Percentiles rank a stretch among this genome's conserved stretches.
Conservation (phyloP, 2,113 vertebrate genomes). For the Xenus cinereus region DNA sequence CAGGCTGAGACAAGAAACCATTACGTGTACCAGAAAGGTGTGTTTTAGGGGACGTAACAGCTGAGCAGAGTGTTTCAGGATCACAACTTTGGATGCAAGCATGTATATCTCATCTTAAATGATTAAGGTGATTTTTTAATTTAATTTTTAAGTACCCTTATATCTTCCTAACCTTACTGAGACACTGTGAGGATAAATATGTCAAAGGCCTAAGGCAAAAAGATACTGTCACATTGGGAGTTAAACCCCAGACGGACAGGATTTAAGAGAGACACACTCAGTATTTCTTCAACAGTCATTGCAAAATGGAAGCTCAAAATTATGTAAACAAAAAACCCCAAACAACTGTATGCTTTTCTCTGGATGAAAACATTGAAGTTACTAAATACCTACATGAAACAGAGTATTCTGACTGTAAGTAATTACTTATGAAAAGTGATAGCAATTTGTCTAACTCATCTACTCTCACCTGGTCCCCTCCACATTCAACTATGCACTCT, state of each 20-base stretch:
- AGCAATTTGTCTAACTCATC: not conserved
- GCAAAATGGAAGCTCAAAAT: not conserved
- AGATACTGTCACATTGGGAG: not conserved
- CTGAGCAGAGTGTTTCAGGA: not conserved
- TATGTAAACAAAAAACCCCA: not conserved
- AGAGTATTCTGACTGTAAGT: not conserved
- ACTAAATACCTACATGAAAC: not conserved
- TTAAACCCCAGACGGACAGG: not conserved
- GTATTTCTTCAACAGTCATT: not conserved
- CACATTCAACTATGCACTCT: not conserved
- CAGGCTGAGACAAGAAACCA: not conserved
- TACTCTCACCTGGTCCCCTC: not conserved
- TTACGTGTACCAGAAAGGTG: not conserved
- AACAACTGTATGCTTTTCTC: not conserved
- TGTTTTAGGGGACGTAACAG: not conserved
- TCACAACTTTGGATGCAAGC: not conserved
- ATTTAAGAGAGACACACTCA: not conserved
- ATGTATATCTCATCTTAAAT: not conserved
- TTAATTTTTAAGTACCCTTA: not conserved
- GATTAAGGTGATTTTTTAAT: not conserved
- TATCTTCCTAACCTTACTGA: not conserved
- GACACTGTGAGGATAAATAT: not conserved
- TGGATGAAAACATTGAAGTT: not conserved
- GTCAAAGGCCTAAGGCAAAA: not conserved
- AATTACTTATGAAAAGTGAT: slow-evolving; percentile 13